Base-by-base conservation (phyloP, 2,888 invertebrate genomes). In the Leptura quadrifasciata region DNA sequence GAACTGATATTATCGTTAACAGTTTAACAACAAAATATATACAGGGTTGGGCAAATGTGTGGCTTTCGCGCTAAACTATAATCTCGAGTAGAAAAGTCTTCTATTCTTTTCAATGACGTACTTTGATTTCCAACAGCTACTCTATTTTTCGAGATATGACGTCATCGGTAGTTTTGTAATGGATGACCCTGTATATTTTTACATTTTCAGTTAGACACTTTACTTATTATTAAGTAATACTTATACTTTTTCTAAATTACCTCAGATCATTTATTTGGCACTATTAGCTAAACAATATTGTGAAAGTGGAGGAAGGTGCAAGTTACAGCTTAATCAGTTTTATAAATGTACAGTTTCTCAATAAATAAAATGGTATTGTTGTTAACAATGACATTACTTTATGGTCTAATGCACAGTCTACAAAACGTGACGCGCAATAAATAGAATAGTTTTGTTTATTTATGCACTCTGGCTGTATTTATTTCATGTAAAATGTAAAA, bases 301-400 rank as follows among this genome's bases (percentile, higher is more conserved):
- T 69, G 69, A 69, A 69, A 69, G 69, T 21, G 15, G 35, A 69
- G 58, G 39, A 58, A 69, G 58, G 58, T 15, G 57, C 72, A 72
- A 35, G 64, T 63, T 65, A 15, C 31, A 67, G 27, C 31, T 72
- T 72, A 72, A 72, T 63, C 55, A 55, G 52, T 52, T 52, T 72
- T 72, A 58, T 54, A 54, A 58, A 58, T 58, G 58, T 58, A 58
- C 69, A 17, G 69, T 69, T 69, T 58, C 58, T 35, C 57, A 58
- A 69, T 69, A 58, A 69, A 65, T 65, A 54, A 58, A 69, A 60
- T 39, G 18, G 58, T 47, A 58, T 39, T 35, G 47, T 58, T 69
- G 54, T 27, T 72, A 72, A 75, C 72, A 75, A 72, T 75, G 69
- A 75, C 70, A 75, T 71, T 65, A 65, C 55, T 47, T 64, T 65